A percentile compares a stretch with the other conserved stretches of the same genome.
Evolutionary conservation across 2,797 vertebrate species (phyloP).

Genomic region (Micromesistius poutassou): DNA sequence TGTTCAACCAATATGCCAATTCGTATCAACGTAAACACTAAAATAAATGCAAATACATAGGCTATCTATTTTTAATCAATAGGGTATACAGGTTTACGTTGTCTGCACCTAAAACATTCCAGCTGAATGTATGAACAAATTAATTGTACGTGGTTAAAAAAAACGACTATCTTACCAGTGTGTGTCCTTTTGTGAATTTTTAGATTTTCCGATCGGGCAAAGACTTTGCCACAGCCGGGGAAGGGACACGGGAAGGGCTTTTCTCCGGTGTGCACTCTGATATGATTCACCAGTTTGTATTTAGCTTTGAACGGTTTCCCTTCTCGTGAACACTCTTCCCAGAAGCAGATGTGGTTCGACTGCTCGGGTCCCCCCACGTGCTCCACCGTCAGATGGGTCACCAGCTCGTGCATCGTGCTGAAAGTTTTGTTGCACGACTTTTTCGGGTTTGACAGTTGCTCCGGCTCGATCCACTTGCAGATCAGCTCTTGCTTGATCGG

Average conservation of each 20-base stretch:
- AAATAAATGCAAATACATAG: neutral
- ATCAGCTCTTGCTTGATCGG: constrained; percentile 98
- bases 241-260: constrained; percentile 93
- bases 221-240: constrained; percentile 92
- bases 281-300: constrained; percentile 95
- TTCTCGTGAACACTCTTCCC: constrained; percentile 89
- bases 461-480: constrained; percentile 98
- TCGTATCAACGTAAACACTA: neutral
- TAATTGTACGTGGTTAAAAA: neutral
- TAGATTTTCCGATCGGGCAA: constrained; percentile 89
- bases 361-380: constrained; percentile 91
- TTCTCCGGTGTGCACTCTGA: constrained; percentile 89
- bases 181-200: constrained; percentile 96
- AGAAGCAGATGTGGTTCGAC: constrained; percentile 89
- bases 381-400: constrained; percentile 91
- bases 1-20: neutral
- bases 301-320: constrained; percentile 95
- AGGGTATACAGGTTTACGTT: neutral
- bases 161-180: constrained; percentile 77
- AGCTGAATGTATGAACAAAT: neutral
- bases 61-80: neutral
- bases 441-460: constrained; percentile 94
- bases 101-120: neutral
- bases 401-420: constrained; percentile 95
- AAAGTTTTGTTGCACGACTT: constrained; percentile 99